Conservation (phyloP, 2,888 invertebrate species). For the Tenthredo notha region DNA sequence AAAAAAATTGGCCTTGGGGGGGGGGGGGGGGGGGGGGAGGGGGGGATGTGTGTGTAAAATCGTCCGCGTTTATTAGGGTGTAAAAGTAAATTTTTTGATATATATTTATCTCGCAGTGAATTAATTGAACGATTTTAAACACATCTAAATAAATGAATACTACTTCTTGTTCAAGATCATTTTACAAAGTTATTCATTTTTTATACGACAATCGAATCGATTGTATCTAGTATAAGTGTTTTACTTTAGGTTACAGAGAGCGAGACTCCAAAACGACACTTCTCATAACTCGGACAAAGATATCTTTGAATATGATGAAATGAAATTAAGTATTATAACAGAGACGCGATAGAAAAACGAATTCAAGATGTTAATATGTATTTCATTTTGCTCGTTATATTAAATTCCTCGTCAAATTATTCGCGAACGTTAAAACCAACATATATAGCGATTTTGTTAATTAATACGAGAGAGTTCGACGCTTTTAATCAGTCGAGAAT, state of each 20-base stretch:
- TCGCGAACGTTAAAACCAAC: neutral
- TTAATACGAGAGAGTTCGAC: neutral
- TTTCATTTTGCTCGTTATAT: conserved; percentile 40
- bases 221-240: neutral
- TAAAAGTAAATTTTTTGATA: too few relatives aligned
- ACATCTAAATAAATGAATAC: too few relatives aligned
- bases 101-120: too few relatives aligned
- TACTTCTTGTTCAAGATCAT: too few relatives aligned
- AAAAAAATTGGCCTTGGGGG: neutral
- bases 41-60: too few relatives aligned
- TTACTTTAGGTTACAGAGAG: neutral
- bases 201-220: neutral
- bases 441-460: neutral
- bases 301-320: conserved; percentile 44
- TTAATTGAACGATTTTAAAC: too few relatives aligned
- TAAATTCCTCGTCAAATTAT: conserved; percentile 25
- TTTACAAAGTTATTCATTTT: neutral
- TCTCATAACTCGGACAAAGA: neutral
- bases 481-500: neutral
- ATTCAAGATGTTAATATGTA: conserved; percentile 4
- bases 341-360: conserved; percentile 10
- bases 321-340: neutral
- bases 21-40: neutral
- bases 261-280: neutral
- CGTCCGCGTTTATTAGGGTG: too few relatives aligned